A percentile compares a stretch with the other conserved stretches of the same genome.
Conservation (phyloP, 2,113 vertebrate species). For the Cervus canadensis region DNA sequence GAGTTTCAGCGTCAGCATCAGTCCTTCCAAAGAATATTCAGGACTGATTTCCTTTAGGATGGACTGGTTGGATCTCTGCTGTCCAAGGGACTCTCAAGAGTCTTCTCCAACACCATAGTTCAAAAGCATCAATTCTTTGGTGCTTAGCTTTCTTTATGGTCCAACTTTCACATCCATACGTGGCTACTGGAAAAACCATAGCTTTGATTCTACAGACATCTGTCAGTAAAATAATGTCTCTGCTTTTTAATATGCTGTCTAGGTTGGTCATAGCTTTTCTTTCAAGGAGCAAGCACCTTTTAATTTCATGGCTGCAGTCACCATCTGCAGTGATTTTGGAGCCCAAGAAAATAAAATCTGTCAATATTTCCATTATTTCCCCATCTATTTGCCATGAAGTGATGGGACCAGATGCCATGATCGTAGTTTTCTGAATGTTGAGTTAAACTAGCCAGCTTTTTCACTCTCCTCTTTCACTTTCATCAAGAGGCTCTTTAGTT, state of each 20-base stretch:
- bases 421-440: neutral
- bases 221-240: neutral
- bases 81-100: neutral
- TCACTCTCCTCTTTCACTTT: neutral
- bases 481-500: neutral
- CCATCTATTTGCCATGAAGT: neutral
- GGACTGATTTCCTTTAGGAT: neutral
- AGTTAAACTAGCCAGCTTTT: neutral
- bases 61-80: neutral
- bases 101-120: neutral
- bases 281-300: neutral
- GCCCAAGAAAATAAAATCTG: neutral
- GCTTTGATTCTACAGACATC: neutral
- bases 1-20: neutral
- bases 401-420: neutral
- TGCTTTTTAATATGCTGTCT: neutral
- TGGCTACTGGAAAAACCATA: neutral
- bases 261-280: neutral
- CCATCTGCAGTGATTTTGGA: neutral
- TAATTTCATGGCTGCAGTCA: neutral
- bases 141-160: neutral
- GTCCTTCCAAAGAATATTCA: neutral
- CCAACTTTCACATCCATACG: neutral
- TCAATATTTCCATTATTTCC: neutral
- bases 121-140: neutral